Evolutionary conservation across 2,797 vertebrate genomes (phyloP).

Genomic region (Pelochelys cantorii): DNA sequence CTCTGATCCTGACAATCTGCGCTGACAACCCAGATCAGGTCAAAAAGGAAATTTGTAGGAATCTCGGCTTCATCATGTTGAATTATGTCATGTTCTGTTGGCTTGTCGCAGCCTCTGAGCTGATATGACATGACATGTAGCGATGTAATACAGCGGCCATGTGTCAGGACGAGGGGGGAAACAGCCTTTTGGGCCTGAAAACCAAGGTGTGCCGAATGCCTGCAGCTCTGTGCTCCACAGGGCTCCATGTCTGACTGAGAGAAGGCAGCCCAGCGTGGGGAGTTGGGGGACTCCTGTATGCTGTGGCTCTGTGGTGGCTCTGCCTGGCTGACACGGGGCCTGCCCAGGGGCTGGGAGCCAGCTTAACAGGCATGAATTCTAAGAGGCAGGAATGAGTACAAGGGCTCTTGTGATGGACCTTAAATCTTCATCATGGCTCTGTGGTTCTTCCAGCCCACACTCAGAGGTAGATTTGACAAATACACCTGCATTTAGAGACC

Average conservation of each 20-base stretch:
- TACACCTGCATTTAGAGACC: neutral
- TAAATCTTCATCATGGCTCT: neutral
- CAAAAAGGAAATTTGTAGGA: neutral
- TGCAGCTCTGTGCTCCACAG: neutral
- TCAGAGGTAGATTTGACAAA: neutral
- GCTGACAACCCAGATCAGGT: neutral
- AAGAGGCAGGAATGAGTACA: neutral
- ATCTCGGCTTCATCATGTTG: neutral
- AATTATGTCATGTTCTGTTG: neutral
- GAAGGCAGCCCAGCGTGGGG: neutral
- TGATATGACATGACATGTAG: conserved; percentile 19
- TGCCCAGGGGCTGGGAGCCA: neutral
- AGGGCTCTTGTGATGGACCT: neutral
- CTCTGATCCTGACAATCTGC: neutral
- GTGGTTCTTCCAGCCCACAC: neutral
- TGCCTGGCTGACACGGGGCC: neutral
- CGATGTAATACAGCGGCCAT: neutral
- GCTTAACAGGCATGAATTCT: neutral
- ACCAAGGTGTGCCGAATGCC: too few relatives aligned
- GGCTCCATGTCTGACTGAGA: neutral
- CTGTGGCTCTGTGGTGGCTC: neutral
- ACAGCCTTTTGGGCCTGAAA: neutral
- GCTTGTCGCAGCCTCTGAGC: neutral
- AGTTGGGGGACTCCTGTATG: neutral
- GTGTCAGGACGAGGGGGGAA: conserved; percentile 6